These are phyloP conservation scores for Archips xylosteana DNA, from an alignment of 2,888 invertebrate genomes.

Conservation along the genomic window DNA sequence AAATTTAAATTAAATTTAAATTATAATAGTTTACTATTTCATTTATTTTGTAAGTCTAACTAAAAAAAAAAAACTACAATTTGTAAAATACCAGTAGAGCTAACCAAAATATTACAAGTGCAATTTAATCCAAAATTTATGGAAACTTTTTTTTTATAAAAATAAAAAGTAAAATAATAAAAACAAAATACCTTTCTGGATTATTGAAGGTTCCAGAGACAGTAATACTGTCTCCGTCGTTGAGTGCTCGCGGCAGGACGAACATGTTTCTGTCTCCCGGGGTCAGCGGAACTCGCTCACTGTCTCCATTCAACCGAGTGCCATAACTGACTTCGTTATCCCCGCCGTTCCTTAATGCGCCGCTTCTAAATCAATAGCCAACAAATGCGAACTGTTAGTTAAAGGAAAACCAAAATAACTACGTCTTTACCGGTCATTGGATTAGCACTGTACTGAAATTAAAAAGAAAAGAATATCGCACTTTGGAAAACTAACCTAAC, in stretches of 20 bases:
- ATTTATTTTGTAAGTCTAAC: too few species aligned
- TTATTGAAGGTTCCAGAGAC: conserved; percentile 52
- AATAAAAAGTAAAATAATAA: neutral
- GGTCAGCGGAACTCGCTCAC: conserved; percentile 59
- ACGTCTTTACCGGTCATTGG: neutral
- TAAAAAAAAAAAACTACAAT: too few species aligned
- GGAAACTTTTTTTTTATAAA: neutral
- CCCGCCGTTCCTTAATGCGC: conserved; percentile 50
- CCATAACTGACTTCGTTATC: conserved; percentile 58
- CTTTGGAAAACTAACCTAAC: conserved; percentile 1
- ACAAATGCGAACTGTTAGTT: neutral
- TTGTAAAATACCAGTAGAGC: too few species aligned
- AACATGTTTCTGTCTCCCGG: conserved; percentile 63
- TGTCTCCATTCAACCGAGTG: conserved; percentile 57
- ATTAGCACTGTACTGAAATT: neutral
- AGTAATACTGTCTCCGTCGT: conserved; percentile 53
- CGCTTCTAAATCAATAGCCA: conserved; percentile 33
- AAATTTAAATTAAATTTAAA: too few species aligned
- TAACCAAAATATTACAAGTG: too few species aligned
- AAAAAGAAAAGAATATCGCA: neutral
- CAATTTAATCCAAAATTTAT: too few species aligned
- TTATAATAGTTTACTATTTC: too few species aligned
- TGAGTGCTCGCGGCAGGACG: conserved; percentile 61
- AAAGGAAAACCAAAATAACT: neutral
- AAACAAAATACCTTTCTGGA: conserved; percentile 52